Evolutionary conservation across 2,888 invertebrate genomes (phyloP), one percentile per base, ranked within the genome.

Genomic region (Graphium colonna): DNA sequence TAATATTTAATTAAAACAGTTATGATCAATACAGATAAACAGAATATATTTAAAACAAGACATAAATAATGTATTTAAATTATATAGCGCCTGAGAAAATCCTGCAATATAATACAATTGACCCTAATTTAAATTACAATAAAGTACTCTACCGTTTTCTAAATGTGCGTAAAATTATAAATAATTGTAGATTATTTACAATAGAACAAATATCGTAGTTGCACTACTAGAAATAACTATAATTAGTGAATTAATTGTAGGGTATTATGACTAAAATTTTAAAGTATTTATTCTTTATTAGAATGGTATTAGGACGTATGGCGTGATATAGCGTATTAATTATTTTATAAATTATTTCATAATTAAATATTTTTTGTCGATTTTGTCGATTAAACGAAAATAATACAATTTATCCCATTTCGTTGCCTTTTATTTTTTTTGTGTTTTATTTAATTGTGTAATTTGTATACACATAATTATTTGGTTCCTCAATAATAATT

Each of bases 361-460:
- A 31, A 26, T 8, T 9, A 9, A 16, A 15, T 28, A 31, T 53
- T 47, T 48, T 13, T n/a, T n/a, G n/a, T n/a, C n/a, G n/a, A n/a
- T n/a, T n/a, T n/a, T n/a, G n/a, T n/a, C n/a, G n/a, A n/a, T n/a
- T n/a, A n/a, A n/a, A n/a, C n/a, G n/a, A n/a, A n/a, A n/a, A n/a
- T n/a, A n/a, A n/a, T n/a, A n/a, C n/a, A n/a, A n/a, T 31, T 21
- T 40, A 36, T 50, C 36, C 17, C 10, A 45, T 52, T 52, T 45
- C 15, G 45, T 39, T 46, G 3, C 31, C 17, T 13, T 15, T n/a
- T 52, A 31, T 13, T 15, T n/a, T 52, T 31, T 21, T 21, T 21
- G 21, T 21, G 21, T 13, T 26, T 51, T 10, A 26, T 45, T 10
- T 7, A 45, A 17, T 31, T 16, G 5, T n/a, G 39, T 51, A 9